Conservation (phyloP, 2,113 vertebrate genomes). For the Pungitius pungitius region DNA sequence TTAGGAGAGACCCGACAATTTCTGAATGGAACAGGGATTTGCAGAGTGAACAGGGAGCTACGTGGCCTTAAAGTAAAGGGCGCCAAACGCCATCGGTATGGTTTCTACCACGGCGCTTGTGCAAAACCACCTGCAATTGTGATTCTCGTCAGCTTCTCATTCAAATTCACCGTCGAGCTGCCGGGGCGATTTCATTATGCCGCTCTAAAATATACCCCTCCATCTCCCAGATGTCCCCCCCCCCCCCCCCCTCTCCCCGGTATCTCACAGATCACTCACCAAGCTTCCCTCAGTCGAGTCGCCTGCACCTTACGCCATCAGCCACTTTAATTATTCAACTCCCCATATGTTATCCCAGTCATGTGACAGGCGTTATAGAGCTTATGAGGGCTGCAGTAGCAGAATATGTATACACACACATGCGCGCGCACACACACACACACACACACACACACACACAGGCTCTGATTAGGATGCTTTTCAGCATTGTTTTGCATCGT, state of each 20-base stretch:
- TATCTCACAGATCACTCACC: conserved; percentile 45
- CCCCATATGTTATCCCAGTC: conserved; percentile 56
- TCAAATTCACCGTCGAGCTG: conserved; percentile 55
- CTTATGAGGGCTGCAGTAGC: conserved; percentile 56
- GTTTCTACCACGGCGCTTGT: conserved; percentile 4
- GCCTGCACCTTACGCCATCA: conserved; percentile 33
- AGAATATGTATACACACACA: conserved; percentile 29
- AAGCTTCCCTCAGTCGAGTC: conserved; percentile 36
- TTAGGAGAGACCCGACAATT: conserved; percentile 50
- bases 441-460: conserved; percentile 20
- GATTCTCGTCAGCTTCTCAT: conserved; percentile 58
- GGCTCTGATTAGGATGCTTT: conserved; percentile 58
- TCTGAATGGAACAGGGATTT: conserved; percentile 65
- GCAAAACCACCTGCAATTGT: conserved; percentile 47
- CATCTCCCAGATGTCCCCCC: conserved; percentile 47
- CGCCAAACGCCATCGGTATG: conserved; percentile 25
- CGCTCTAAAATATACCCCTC: conserved; percentile 55
- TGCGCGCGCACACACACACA: conserved; percentile 21
- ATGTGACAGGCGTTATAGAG: conserved; percentile 46
- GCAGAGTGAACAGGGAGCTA: conserved; percentile 22
- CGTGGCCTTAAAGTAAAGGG: conserved; percentile 10
- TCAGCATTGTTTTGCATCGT: conserved; percentile 39
- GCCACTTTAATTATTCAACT: conserved; percentile 70
- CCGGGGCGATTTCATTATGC: conserved; percentile 63
- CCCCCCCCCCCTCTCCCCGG: background rate